Evolutionary conservation across 2,888 invertebrate genomes (phyloP), one percentile per base, ranked within the genome.

Genomic region (Oxyscelio sp.): DNA sequence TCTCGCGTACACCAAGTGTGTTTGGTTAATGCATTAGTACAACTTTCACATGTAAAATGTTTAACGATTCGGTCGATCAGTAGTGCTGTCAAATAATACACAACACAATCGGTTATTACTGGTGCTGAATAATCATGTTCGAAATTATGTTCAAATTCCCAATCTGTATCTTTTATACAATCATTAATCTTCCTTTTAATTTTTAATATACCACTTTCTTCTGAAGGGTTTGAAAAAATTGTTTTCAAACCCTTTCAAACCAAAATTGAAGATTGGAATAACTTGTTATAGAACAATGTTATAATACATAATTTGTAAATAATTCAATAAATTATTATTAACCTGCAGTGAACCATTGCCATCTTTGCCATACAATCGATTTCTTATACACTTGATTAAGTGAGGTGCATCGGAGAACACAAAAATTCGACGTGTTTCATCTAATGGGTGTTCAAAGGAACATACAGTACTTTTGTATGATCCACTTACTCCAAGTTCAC

Each of bases 71-170:
- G 48, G 8, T 68, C 74, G 3, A 40, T 52, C 13, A 81, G 50
- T 27, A 48, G 17, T 21, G 52, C 68, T 17, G 68, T 68, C 17
- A 75, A 27, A 19, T 59, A 68, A 61, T 81, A 81, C 21, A 70
- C 43, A 17, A 75, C 50, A 27, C 81, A 81, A 43, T 68, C 66
- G 27, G 31, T 34, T n/a, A 81, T 63, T 27, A 54, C 74, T 0
- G 75, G 68, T 59, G 54, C 27, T 13, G 59, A 66, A 19, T 81
- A 81, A 45, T 81, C 81, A 22, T 81, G 74, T 34, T 81, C 75
- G 6, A 58, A 17, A 5, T 70, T n/a, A 11, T 63, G 27, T 38
- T 75, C 74, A 38, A 81, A 68, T 4, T 66, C 27, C 81, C 68
- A 74, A 11, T 74, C 74, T 11, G 65, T 58, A 15, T 74, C 43